phyloP scores from a whole-genome alignment of 2,113 vertebrate species.

The Erythrocercus mccallii region DNA sequence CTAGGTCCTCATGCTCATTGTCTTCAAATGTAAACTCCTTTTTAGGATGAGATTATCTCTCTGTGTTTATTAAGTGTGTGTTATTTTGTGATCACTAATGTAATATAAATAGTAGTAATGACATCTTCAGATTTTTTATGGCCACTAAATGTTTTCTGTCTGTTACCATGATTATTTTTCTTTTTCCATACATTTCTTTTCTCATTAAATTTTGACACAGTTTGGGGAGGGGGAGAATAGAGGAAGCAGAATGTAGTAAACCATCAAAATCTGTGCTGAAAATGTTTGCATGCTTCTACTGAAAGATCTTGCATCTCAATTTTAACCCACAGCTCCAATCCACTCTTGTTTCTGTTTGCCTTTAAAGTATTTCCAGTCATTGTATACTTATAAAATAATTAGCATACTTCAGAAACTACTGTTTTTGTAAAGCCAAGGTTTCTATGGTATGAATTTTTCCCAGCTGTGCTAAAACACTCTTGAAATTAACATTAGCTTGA shows the following conservation, averaged over 20 bases:
- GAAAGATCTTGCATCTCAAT: neutral
- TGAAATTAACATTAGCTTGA: conserved; percentile 43
- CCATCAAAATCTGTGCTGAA: neutral
- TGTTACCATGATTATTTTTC: neutral
- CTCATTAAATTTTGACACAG: neutral
- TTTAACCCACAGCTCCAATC: conserved; percentile 19
- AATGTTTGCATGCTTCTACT: neutral
- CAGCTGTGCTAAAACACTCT: conserved; percentile 53
- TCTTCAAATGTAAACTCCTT: neutral
- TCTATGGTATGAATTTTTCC: conserved; percentile 35
- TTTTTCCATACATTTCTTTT: neutral
- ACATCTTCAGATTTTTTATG: neutral
- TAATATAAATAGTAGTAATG: neutral
- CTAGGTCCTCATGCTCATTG: neutral
- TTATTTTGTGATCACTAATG: neutral
- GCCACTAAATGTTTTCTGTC: neutral
- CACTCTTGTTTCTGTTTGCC: conserved; percentile 36
- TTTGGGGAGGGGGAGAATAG: neutral
- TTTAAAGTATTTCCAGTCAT: conserved; percentile 43
- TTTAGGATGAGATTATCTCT: neutral
- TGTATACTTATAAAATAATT: conserved; percentile 59
- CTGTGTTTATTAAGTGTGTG: neutral
- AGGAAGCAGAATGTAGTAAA: neutral
- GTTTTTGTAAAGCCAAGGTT: conserved; percentile 21
- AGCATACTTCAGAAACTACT: conserved; percentile 16